A percentile compares a stretch with the other conserved stretches of the same genome.
Conservation (phyloP, 2,888 invertebrate genomes). For the Enchytraeus crypticus region DNA sequence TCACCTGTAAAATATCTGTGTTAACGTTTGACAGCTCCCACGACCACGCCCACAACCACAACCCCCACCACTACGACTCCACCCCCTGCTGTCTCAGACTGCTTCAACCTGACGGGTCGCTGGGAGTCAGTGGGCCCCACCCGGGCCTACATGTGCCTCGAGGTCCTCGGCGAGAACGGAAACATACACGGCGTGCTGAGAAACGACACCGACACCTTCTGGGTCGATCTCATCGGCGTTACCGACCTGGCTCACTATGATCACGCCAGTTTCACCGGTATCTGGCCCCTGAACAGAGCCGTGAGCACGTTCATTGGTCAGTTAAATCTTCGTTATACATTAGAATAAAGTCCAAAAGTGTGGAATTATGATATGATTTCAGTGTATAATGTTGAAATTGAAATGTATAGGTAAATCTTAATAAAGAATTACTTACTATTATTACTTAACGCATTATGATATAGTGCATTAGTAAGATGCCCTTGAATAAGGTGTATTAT, state of each 20-base stretch:
- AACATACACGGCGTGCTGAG: slow-evolving; percentile 1
- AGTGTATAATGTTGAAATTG: no score
- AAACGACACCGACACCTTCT: slow-evolving; percentile 1
- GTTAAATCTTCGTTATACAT: no score
- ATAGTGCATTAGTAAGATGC: no score
- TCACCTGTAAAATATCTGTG: not conserved
- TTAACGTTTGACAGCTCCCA: not conserved
- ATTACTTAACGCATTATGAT: no score
- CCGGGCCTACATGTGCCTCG: not conserved
- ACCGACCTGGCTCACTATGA: not conserved
- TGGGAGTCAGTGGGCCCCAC: slow-evolving; percentile 3
- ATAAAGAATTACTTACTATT: no score
- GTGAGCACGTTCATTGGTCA: slow-evolving; percentile 6
- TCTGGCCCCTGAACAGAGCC: not conserved
- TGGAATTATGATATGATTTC: no score
- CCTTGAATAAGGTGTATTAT: no score
- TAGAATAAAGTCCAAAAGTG: no score
- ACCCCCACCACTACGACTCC: not conserved
- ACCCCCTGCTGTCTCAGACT: not conserved
- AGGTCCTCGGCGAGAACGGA: not conserved
- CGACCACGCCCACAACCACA: not conserved
- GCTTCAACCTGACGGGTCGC: slow-evolving; percentile 1
- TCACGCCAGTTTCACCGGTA: not conserved
- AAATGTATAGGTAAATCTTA: no score
- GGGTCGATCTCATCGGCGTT: not conserved